Base-by-base conservation (phyloP, 2,888 invertebrate species). In the Apotomis betuletana region DNA sequence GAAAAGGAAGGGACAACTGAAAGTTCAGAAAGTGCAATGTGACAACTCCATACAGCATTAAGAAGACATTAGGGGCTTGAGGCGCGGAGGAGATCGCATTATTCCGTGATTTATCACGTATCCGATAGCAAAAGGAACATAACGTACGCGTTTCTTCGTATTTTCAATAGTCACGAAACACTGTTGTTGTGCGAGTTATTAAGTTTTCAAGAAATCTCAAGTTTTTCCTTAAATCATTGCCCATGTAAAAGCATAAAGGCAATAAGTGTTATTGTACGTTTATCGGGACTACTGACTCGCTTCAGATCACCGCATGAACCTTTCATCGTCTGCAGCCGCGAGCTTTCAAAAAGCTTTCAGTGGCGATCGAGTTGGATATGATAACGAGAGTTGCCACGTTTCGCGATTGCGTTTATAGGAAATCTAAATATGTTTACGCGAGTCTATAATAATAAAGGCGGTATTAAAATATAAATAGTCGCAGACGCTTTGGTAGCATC, bases 281-380 rank as follows among this genome's bases (percentile, higher is more conserved):
- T 65, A 60, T 46, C 55, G 41, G 51, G 57, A 61, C 83, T 83
- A 84, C 71, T 86, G 87, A 87, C 83, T 84, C 83, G 84, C 81
- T 84, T 79, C 83, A 87, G 88, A 88, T 88, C 85, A 84, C 84
- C 81, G 83, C 85, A 85, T 88, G 87, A 89, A 88, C 87, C 85
- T 89, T 90, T 90, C 89, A 90, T 90, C 86, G 87, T 83, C 83
- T 83, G 85, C 86, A 83, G 85, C 85, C 86, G 84, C 80, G 85
- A 88, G 90, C 91, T 91, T 90, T 91, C 90, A 91, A 89, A 91
- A 91, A 90, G 89, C 91, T 91, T 91, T 91, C 90, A 90, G 87
- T 87, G 87, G 87, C 84, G 87, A 90, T 89, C 85, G 87, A 83
- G 84, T 80, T 84, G 83, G 84, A 86, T 85, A 83, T 87, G 88